phyloP scores from a whole-genome alignment of 2,113 vertebrate genomes.

The Collichthys lucidus region DNA sequence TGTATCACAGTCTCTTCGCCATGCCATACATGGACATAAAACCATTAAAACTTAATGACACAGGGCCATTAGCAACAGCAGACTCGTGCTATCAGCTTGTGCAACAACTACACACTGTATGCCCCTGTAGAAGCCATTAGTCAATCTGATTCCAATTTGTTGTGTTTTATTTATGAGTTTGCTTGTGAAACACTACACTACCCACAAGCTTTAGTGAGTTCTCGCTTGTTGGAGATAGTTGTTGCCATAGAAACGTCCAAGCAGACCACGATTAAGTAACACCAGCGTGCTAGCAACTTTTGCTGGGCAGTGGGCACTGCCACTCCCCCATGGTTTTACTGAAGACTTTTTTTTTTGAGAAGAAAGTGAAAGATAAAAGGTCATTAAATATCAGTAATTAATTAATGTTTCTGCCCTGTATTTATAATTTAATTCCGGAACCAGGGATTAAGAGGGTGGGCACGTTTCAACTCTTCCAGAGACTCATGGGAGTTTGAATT shows the following conservation, averaged over 20 bases:
- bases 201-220: slow-evolving; percentile 56
- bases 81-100: slow-evolving; percentile 43
- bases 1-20: slow-evolving; percentile 7
- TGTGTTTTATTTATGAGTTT: slow-evolving; percentile 69
- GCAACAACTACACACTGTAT: slow-evolving; percentile 49
- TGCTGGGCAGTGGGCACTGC: background rate
- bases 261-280: slow-evolving; percentile 27
- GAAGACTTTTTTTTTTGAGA: background rate
- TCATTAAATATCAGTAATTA: slow-evolving; percentile 22
- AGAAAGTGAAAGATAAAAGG: background rate
- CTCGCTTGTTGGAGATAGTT: slow-evolving; percentile 36
- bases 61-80: slow-evolving; percentile 52
- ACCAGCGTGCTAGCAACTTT: slow-evolving; percentile 12
- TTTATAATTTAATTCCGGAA: slow-evolving; percentile 13
- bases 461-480: slow-evolving; percentile 2
- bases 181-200: slow-evolving; percentile 55
- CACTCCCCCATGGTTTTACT: background rate
- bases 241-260: slow-evolving; percentile 66
- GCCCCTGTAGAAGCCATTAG: slow-evolving; percentile 42
- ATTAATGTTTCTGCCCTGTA: slow-evolving; percentile 11
- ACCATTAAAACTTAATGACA: slow-evolving; percentile 61
- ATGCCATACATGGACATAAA: slow-evolving; percentile 44
- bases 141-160: slow-evolving; percentile 53
- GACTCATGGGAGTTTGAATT: slow-evolving; percentile 28
- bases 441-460: slow-evolving; percentile 14